phyloP scores from a whole-genome alignment of 2,113 vertebrate species.

The Donacobius atricapilla region DNA sequence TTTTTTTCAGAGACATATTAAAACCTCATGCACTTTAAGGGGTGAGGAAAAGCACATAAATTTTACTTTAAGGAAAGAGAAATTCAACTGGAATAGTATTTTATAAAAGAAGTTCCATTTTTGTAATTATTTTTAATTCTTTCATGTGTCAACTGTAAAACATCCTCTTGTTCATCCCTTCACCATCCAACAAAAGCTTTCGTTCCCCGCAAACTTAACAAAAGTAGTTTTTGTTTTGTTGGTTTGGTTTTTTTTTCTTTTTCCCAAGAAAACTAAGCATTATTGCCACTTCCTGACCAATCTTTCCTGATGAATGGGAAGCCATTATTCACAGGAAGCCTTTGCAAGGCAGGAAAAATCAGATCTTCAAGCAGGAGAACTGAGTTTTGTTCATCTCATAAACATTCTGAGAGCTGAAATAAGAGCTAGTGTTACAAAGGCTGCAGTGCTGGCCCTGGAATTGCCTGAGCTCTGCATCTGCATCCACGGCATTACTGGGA shows the following conservation, averaged over 20 bases:
- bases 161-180: background rate
- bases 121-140: background rate
- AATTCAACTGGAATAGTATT: background rate
- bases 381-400: background rate
- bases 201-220: background rate
- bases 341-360: background rate
- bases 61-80: background rate
- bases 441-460: background rate
- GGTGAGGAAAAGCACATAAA: background rate
- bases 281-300: background rate
- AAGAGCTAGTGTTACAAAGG: fast-evolving
- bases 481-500: background rate
- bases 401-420: background rate
- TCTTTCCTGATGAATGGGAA: background rate
- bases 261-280: background rate
- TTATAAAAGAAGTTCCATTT: background rate
- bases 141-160: background rate
- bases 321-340: background rate
- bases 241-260: background rate
- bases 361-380: background rate
- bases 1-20: background rate
- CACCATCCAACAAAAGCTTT: background rate
- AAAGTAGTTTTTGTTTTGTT: background rate
- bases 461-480: background rate
- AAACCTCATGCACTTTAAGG: background rate